Evolutionary conservation across 1,140 invertebrate genomes (phyloP), one percentile per base, ranked within the genome.

Genomic region (Trialeurodes vaporariorum): DNA sequence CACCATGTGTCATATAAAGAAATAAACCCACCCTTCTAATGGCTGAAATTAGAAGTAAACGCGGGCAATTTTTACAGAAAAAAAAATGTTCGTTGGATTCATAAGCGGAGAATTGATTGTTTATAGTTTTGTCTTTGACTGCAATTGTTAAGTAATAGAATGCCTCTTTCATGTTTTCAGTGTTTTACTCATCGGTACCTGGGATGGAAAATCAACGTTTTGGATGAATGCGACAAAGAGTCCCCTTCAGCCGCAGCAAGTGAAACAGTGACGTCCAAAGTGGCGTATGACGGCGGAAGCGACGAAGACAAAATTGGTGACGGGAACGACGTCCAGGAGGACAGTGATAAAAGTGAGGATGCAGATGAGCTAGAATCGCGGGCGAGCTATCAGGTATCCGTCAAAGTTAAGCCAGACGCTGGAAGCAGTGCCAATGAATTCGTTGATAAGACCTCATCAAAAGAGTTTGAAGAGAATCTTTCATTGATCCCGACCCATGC

Each of bases 191-290:
- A 96, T 78, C 89, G 93, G 49, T 88, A 94, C 74, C 83, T 97
- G 66, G 95, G 95, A 40, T 96, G 93, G 92, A 95, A 93, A 78
- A 97, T 98, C 70, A 88, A 93, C 73, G 91, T 98, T 0, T 82
- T 90, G 25, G 92, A 98, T 75, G 77, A 80, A 17, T 96, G 93
- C 73, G 87, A 91, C 61, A 75, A 76, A 62, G 67, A 70, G 67
- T 27, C 61, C 2, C n/a, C 40, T 26, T 66, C 71, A 9, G 75
- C 75, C 22, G 76, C 80, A 1, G 83, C 81, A 13, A 88, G 84
- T 59, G 83, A 88, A 71, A 64, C 64, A 2, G 64, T 69, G 1
- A 60, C 70, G 79, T 81, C 59, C 81, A 83, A 66, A 81, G 84
- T 60, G 71, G 1, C 75, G 72, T 65, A 76, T 25, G 71, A 73